Evolutionary conservation across 2,888 invertebrate genomes (phyloP), one percentile per base, ranked within the genome.

Genomic region (Nomada fabriciana): DNA sequence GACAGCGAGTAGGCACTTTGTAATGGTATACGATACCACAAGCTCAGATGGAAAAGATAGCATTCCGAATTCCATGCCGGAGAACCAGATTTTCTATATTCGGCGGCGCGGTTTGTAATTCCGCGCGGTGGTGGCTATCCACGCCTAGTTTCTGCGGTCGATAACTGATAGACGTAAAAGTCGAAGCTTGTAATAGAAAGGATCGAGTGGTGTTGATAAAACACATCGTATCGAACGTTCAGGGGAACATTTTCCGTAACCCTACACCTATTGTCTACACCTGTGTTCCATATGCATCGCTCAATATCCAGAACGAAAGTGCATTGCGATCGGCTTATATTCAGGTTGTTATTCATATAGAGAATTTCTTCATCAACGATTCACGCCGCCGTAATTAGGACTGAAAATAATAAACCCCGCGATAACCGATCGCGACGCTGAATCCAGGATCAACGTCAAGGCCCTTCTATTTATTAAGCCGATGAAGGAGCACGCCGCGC

Each of bases 101-200:
- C 63, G 80, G 60, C 55, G 29, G 29, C 13, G 53, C 11, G 80
- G 68, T 42, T 29, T 23, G 13, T 11, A 25, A 36, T 50, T 20
- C 53, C n/a, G 36, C 23, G 20, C 3, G 36, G 5, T 60, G 42
- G 18, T 42, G 63, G 25, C 55, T 60, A 52, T 77, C 61, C 78
- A 47, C 80, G 63, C 67, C 81, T 80, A 74, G 68, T 76, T 82
- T 82, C 68, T 82, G 82, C 53, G 82, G 82, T 76, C 63, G 71
- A 72, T 36, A 57, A 61, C 47, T 20, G 74, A 55, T 50, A 64
- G 60, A 60, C 47, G n/a, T 70, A 60, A 73, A 72, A 65, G 70
- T 74, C 52, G 25, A 69, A 71, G 13, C 29, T 23, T 47, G 55
- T 52, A 53, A 81, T 50, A n/a, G 75, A 70, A 63, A 68, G 42